A percentile compares a stretch with the other conserved stretches of the same genome.
phyloP scores from a whole-genome alignment of 2,113 vertebrate genomes.

The Brevimyrus niger region DNA sequence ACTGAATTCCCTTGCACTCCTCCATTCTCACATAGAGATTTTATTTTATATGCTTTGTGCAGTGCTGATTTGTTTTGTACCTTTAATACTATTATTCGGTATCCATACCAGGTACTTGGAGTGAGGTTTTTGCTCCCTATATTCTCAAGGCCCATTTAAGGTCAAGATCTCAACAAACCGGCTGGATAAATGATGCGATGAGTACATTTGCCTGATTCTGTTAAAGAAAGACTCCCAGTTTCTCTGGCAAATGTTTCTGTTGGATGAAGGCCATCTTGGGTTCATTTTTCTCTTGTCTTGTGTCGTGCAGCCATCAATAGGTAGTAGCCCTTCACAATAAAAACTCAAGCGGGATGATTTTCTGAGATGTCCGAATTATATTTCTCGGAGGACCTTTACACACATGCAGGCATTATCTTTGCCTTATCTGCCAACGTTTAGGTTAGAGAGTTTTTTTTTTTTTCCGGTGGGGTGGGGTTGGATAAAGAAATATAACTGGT shows the following conservation, averaged over 20 bases:
- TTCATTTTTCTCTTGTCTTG: not conserved
- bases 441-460: not conserved
- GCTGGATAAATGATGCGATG: not conserved
- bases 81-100: not conserved
- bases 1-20: not conserved
- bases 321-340: not conserved
- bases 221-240: not conserved
- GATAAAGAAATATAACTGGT: not conserved
- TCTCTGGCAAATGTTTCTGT: not conserved
- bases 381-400: not conserved
- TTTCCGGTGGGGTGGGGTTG: not conserved
- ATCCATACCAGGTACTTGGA: not conserved
- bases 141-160: not conserved
- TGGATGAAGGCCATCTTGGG: not conserved
- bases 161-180: not conserved
- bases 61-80: not conserved
- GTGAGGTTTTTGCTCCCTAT: not conserved
- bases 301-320: not conserved
- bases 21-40: not conserved
- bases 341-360: not conserved
- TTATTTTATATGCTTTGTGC: not conserved
- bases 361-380: not conserved
- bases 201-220: not conserved
- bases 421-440: not conserved
- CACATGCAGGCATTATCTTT: not conserved